phyloP scores from a whole-genome alignment of 1,140 invertebrate species.

The Ladona fulva region DNA sequence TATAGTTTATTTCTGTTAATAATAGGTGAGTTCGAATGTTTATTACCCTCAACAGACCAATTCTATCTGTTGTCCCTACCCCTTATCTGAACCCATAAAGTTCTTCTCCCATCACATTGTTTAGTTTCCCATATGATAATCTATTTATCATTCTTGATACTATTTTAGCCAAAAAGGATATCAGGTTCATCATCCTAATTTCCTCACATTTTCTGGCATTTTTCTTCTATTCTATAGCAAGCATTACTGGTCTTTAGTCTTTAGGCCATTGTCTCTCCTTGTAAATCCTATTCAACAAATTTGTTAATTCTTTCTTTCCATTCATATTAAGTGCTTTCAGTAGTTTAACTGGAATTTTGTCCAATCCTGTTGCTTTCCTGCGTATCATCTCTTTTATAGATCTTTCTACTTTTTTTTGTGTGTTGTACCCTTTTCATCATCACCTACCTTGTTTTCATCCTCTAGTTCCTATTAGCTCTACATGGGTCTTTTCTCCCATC shows the following conservation, averaged over 20 bases:
- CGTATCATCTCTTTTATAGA: not conserved
- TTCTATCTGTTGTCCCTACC: not conserved
- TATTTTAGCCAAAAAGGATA: not conserved
- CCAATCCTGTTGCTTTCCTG: not conserved
- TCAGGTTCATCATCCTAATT: not conserved
- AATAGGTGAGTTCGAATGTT: too few species aligned
- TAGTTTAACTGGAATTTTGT: not conserved
- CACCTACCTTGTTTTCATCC: not conserved
- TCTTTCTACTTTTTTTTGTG: not conserved
- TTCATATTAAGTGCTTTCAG: not conserved
- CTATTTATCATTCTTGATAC: not conserved
- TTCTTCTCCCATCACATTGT: not conserved
- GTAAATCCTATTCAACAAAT: not conserved
- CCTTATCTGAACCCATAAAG: not conserved
- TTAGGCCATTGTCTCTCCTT: not conserved
- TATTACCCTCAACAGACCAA: not conserved
- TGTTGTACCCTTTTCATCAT: not conserved
- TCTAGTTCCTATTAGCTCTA: not conserved
- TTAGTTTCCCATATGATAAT: not conserved
- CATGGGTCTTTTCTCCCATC: not conserved
- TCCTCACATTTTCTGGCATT: not conserved
- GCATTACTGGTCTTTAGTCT: not conserved
- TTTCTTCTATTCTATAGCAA: not conserved
- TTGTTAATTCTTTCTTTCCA: not conserved
- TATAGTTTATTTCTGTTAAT: too few species aligned